These are phyloP conservation scores for Urechis unicinctus DNA, from an alignment of 2,888 invertebrate genomes.

Conservation along the genomic window DNA sequence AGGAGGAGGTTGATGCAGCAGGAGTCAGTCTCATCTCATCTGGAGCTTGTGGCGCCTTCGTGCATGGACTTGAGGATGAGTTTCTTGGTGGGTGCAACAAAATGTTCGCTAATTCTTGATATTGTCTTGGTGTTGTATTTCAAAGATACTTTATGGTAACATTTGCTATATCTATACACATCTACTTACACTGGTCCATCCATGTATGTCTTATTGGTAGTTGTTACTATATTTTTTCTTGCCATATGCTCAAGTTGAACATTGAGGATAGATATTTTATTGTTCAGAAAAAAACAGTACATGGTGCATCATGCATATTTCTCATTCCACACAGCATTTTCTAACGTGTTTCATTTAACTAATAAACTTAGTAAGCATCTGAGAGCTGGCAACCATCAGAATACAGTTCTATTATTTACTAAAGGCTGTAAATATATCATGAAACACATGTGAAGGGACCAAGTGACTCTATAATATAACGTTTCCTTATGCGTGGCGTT, in stretches of 20 bases:
- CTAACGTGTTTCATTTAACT: too few relatives aligned
- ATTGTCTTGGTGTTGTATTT: too few relatives aligned
- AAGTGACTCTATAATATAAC: background rate
- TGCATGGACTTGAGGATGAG: slow-evolving; percentile 97
- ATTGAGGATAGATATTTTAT: too few relatives aligned
- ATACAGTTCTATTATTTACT: background rate
- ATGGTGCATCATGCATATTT: too few relatives aligned
- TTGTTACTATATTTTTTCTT: too few relatives aligned
- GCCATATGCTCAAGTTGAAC: too few relatives aligned
- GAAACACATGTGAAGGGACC: background rate
- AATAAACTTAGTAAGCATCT: too few relatives aligned
- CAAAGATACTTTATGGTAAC: background rate
- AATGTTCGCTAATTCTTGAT: background rate
- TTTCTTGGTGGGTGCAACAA: slow-evolving; percentile 63
- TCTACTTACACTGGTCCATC: background rate
- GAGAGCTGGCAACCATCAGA: too few relatives aligned
- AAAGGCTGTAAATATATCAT: background rate
- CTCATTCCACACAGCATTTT: too few relatives aligned
- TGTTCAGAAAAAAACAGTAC: too few relatives aligned
- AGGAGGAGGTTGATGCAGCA: slow-evolving; percentile 68
- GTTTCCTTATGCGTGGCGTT: too few relatives aligned
- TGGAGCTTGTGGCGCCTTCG: slow-evolving; percentile 95
- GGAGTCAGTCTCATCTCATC: slow-evolving; percentile 74
- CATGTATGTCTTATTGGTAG: too few relatives aligned
- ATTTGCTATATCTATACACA: background rate